These are phyloP conservation scores for Anadara kagoshimensis DNA, from an alignment of 1,140 invertebrate species.

Conservation along the genomic window DNA sequence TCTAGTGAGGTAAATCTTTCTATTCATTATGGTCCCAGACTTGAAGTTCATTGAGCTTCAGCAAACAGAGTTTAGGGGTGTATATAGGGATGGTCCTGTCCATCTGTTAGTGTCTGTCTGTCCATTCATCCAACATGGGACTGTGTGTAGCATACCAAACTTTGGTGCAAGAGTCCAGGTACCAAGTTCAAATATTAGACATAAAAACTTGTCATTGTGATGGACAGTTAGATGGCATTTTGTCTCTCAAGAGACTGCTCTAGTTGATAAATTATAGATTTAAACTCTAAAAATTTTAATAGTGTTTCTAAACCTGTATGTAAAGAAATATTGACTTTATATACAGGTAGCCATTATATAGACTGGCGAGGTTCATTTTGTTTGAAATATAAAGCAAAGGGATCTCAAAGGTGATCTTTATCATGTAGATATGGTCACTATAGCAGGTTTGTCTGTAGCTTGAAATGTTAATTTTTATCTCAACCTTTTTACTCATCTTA, in stretches of 20 bases:
- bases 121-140: not conserved
- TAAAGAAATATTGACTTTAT: too few relatives aligned
- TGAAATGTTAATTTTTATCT: too few relatives aligned
- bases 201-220: not conserved
- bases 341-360: too few relatives aligned
- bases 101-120: not conserved
- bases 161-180: not conserved
- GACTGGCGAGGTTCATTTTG: too few relatives aligned
- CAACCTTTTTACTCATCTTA: too few relatives aligned
- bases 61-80: not conserved
- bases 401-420: too few relatives aligned
- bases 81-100: not conserved
- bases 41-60: not conserved
- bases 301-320: not conserved
- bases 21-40: too few relatives aligned
- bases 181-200: not conserved
- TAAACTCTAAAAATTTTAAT: not conserved
- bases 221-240: not conserved
- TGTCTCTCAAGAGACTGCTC: not conserved
- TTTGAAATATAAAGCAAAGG: too few relatives aligned
- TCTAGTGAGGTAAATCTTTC: slow-evolving; percentile 17
- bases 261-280: not conserved
- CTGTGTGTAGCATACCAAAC: not conserved
- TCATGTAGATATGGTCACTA: too few relatives aligned
- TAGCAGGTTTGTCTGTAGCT: too few relatives aligned